These are phyloP conservation scores for Julus scandinavius DNA, from an alignment of 2,888 invertebrate genomes.

Conservation along the genomic window DNA sequence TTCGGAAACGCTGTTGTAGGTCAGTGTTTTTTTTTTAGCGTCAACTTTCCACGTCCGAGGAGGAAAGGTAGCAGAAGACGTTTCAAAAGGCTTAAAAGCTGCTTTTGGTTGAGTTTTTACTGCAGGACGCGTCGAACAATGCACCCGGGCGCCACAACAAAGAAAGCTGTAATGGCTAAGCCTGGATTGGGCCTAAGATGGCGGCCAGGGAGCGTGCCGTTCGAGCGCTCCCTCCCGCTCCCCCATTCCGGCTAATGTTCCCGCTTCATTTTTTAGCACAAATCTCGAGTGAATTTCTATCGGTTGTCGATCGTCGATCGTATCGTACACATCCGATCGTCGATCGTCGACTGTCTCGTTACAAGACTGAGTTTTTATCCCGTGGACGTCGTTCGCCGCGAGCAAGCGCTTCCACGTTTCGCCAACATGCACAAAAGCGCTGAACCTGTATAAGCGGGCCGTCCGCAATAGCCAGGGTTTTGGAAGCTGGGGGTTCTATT, in stretches of 20 bases:
- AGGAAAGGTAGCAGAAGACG: neutral
- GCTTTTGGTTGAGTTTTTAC: neutral
- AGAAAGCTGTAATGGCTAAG: neutral
- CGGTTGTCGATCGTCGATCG: neutral
- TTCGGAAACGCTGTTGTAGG: neutral
- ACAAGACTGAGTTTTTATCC: neutral
- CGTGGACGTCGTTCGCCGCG: too few relatives aligned
- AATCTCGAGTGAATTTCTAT: neutral
- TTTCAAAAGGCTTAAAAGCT: neutral
- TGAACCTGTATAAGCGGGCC: constrained; percentile 51
- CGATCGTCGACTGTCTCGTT: neutral
- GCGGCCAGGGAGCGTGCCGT: constrained; percentile 45
- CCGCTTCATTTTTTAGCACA: neutral
- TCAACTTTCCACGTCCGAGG: constrained; percentile 9
- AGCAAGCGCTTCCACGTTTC: constrained; percentile 49
- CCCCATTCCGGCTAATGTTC: constrained; percentile 4
- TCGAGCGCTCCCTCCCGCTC: constrained; percentile 43
- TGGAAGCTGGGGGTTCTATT: constrained; percentile 43
- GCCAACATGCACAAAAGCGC: constrained; percentile 49
- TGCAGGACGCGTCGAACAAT: neutral
- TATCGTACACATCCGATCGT: neutral
- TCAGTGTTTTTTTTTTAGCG: neutral
- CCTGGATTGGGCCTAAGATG: constrained; percentile 51
- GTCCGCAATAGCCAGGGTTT: constrained; percentile 53
- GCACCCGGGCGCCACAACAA: neutral